These are phyloP conservation scores for Corydoras sp. DNA, from an alignment of 2,113 vertebrate genomes.

Conservation along the genomic window DNA sequence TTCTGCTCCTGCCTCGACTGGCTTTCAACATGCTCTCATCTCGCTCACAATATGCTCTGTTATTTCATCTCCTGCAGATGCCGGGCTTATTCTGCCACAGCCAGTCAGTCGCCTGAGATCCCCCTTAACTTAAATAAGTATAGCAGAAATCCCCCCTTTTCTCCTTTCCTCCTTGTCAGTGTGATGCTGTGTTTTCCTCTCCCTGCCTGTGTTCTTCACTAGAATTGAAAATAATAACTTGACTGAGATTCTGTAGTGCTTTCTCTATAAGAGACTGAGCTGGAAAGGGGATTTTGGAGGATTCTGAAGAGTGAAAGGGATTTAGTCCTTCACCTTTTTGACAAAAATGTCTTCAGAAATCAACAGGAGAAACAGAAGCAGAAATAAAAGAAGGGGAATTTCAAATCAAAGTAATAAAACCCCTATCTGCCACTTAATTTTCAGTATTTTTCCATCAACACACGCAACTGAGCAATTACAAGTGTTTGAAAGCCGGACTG, in stretches of 20 bases:
- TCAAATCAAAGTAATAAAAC: neutral
- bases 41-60: slow-evolving; percentile 35
- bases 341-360: too few relatives aligned
- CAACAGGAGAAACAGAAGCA: neutral
- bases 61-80: slow-evolving; percentile 43
- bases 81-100: slow-evolving; percentile 34
- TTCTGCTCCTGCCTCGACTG: slow-evolving; percentile 34
- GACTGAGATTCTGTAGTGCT: slow-evolving; percentile 28
- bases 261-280: slow-evolving; percentile 20
- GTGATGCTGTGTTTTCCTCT: slow-evolving; percentile 27
- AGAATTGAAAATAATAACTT: slow-evolving; percentile 45
- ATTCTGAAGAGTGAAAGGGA: neutral
- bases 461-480: too few relatives aligned
- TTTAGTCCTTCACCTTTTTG: neutral
- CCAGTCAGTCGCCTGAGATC: slow-evolving; percentile 39
- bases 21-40: slow-evolving; percentile 38
- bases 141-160: slow-evolving; percentile 13
- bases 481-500: too few relatives aligned
- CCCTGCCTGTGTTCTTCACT: slow-evolving; percentile 38
- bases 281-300: slow-evolving; percentile 2
- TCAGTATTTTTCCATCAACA: too few relatives aligned
- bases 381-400: neutral
- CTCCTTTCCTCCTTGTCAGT: slow-evolving; percentile 25
- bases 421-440: too few relatives aligned
- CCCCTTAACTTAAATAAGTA: slow-evolving; percentile 41